These are phyloP conservation scores for Macropodus opercularis DNA, from an alignment of 2,797 vertebrate species.

Conservation along the genomic window DNA sequence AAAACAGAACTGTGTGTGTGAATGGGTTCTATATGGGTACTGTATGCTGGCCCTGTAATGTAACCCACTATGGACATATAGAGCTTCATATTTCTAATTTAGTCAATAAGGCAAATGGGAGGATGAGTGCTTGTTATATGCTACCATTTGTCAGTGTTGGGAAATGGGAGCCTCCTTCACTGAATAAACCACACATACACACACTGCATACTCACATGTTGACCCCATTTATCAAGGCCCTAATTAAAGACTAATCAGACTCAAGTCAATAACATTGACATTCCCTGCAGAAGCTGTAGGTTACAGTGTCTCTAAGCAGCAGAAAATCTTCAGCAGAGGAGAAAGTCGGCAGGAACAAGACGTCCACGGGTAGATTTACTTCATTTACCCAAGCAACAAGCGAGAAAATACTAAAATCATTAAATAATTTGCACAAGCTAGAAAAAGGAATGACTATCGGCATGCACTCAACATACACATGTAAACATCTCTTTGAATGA, in stretches of 20 bases:
- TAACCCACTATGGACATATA: background rate
- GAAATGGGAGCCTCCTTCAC: conserved; percentile 41
- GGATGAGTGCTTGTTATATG: conserved; percentile 35
- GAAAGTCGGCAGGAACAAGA: background rate
- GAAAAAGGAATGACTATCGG: background rate
- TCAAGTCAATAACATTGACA: conserved; percentile 59
- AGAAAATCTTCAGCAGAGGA: conserved; percentile 10
- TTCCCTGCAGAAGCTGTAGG: conserved; percentile 24
- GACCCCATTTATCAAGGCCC: conserved; percentile 65
- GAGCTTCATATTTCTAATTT: conserved; percentile 29
- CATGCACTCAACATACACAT: background rate
- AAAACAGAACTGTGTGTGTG: background rate
- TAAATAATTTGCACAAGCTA: background rate
- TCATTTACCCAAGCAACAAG: background rate
- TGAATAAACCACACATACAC: conserved; percentile 37
- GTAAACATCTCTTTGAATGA: conserved; percentile 2
- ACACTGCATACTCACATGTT: conserved; percentile 15
- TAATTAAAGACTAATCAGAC: conserved; percentile 47
- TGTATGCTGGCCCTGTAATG: background rate
- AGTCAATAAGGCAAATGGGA: conserved; percentile 35
- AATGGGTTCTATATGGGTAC: too few species aligned
- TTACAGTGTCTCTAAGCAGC: conserved; percentile 25
- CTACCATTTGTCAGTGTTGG: conserved; percentile 37
- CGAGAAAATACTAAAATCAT: background rate
- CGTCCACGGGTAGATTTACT: conserved; percentile 11